These are phyloP conservation scores for Ariolimax columbianus DNA, from an alignment of 2,888 invertebrate genomes.

Conservation along the genomic window DNA sequence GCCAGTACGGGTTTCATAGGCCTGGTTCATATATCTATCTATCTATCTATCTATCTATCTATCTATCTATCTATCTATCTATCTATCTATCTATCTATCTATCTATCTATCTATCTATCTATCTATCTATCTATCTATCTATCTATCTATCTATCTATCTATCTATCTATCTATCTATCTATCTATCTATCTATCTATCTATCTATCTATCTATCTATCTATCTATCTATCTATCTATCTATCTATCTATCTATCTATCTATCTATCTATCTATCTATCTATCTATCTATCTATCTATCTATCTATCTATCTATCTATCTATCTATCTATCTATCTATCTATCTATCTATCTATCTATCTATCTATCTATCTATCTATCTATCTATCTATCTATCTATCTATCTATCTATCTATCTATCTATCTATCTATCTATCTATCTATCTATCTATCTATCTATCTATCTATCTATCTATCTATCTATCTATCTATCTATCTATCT, in stretches of 20 bases:
- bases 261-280: not conserved
- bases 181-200: no score
- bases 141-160: no score
- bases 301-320: no score
- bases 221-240: not conserved
- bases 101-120: no score
- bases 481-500: constrained; percentile 18
- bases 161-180: no score
- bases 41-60: no score
- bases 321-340: not conserved
- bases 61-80: no score
- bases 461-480: constrained; percentile 20
- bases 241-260: not conserved
- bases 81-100: no score
- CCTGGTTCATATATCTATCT: no score
- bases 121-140: no score
- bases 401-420: constrained; percentile 9
- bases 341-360: not conserved
- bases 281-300: not conserved
- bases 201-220: not conserved
- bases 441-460: constrained; percentile 20
- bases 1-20: no score
- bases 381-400: constrained; percentile 9
- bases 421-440: constrained; percentile 20
- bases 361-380: constrained; percentile 18